Percentiles rank a stretch among this genome's conserved stretches.
phyloP scores from a whole-genome alignment of 1,140 invertebrate species.

The Drosophila pachea region DNA sequence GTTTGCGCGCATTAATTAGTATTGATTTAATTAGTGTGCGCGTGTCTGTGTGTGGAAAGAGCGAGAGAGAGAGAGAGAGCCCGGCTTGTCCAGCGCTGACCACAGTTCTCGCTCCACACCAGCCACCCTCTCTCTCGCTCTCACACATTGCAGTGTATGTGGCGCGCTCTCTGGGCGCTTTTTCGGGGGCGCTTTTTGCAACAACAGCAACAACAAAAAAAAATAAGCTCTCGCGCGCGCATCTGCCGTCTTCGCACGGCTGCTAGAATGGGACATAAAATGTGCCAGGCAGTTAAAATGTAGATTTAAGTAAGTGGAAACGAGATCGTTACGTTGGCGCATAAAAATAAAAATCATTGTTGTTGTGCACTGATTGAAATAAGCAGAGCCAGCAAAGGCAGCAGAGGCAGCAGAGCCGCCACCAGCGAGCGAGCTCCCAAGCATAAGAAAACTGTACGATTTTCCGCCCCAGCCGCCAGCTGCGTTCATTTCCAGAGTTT shows the following conservation, averaged over 20 bases:
- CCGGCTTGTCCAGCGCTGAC: conserved; percentile 22
- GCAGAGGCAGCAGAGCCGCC: conserved; percentile 18
- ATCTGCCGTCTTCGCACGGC: conserved; percentile 54
- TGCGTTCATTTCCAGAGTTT: conserved; percentile 49
- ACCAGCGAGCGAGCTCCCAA: conserved; percentile 1
- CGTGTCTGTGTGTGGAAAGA: neutral
- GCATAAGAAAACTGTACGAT: conserved; percentile 34
- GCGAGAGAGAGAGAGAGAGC: too few species aligned
- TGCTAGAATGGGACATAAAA: conserved; percentile 79
- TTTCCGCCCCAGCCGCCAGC: conserved; percentile 28
- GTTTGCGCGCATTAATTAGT: conserved; percentile 63
- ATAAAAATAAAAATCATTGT: conserved; percentile 79
- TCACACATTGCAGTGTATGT: neutral
- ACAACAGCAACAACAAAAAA: conserved; percentile 26
- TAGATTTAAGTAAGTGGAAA: conserved; percentile 79
- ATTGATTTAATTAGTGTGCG: conserved; percentile 63
- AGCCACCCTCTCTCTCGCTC: neutral
- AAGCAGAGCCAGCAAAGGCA: conserved; percentile 44
- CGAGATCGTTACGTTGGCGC: conserved; percentile 79
- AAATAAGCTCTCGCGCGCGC: conserved; percentile 59
- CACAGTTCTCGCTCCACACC: conserved; percentile 19
- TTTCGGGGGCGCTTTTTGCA: conserved; percentile 41
- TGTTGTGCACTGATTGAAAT: conserved; percentile 78
- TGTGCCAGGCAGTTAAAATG: conserved; percentile 78
- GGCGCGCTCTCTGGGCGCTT: conserved; percentile 39